Conservation (phyloP, 2,113 vertebrate species). For the Dunckerocampus dactyliophorus region DNA sequence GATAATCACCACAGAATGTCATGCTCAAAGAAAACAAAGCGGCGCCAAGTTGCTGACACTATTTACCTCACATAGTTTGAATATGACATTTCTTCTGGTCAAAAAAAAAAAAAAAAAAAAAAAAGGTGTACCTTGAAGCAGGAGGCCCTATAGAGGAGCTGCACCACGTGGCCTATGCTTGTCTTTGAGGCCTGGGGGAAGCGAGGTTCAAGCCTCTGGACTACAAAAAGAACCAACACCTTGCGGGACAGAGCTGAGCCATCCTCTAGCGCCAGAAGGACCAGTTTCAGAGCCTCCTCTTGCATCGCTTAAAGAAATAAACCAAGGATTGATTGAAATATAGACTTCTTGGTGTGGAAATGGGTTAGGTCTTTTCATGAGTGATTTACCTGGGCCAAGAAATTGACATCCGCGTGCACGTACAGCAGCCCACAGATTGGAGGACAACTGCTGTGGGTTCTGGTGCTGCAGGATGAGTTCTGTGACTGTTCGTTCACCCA, state of each 20-base stretch:
- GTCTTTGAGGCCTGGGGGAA: slow-evolving; percentile 98
- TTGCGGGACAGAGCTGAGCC: slow-evolving; percentile 95
- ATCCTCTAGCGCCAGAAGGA: slow-evolving; percentile 92
- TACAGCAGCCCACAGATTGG: slow-evolving; percentile 96
- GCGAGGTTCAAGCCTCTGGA: slow-evolving; percentile 93
- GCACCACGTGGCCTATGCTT: slow-evolving; percentile 97
- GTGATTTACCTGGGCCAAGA: slow-evolving; percentile 89
- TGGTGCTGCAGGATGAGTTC: slow-evolving; percentile 98
- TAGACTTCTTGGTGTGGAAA: not conserved
- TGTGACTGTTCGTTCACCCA: slow-evolving; percentile 94
- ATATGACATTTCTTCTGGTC: not conserved
- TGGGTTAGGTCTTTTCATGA: not conserved
- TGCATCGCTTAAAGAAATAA: slow-evolving; percentile 83
- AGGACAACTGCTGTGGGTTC: slow-evolving; percentile 97
- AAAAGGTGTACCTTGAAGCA: slow-evolving; percentile 87
- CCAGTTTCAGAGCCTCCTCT: slow-evolving; percentile 95
- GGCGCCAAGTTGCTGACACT: not conserved
- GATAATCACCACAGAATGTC: too few relatives aligned
- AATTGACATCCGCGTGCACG: slow-evolving; percentile 96
- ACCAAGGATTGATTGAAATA: not conserved
- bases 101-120: not conserved
- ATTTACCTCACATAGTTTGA: slow-evolving; percentile 1
- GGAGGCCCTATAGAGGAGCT: slow-evolving; percentile 95
- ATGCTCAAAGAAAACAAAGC: too few relatives aligned
- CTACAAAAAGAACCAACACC: slow-evolving; percentile 96